phyloP scores from a whole-genome alignment of 2,113 vertebrate species.

The Zosterops japonicus region DNA sequence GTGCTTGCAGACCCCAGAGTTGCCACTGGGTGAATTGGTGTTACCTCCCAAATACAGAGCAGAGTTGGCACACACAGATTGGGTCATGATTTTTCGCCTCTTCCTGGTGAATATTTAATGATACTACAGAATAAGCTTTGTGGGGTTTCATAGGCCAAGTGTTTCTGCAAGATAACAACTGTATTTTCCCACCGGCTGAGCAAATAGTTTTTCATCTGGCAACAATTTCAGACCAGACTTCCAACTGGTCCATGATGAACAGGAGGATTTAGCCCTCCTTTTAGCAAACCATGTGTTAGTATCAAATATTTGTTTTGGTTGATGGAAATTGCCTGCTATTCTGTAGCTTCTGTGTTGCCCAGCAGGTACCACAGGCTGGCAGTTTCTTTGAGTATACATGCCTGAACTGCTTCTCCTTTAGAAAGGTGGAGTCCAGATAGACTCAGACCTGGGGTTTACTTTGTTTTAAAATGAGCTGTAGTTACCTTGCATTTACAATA shows the following conservation, averaged over 20 bases:
- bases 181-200: not conserved
- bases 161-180: not conserved
- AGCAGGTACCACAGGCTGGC: not conserved
- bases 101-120: not conserved
- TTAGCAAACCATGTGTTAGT: not conserved
- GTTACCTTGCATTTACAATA: not conserved
- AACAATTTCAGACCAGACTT: not conserved
- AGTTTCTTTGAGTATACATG: not conserved
- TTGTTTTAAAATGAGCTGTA: not conserved
- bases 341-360: not conserved
- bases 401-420: not conserved
- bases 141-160: not conserved
- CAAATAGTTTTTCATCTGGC: not conserved
- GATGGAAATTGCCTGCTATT: not conserved
- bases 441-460: not conserved
- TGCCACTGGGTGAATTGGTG: not conserved
- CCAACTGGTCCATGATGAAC: rapidly evolving
- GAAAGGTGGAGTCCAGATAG: not conserved
- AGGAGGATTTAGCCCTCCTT: not conserved
- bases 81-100: not conserved
- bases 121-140: not conserved
- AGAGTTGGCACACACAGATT: not conserved
- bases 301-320: not conserved
- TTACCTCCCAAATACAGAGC: not conserved
- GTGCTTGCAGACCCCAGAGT: not conserved